A percentile compares a stretch with the other conserved stretches of the same genome.
phyloP scores from a whole-genome alignment of 2,113 vertebrate species.

The Syrrhaptes paradoxus region DNA sequence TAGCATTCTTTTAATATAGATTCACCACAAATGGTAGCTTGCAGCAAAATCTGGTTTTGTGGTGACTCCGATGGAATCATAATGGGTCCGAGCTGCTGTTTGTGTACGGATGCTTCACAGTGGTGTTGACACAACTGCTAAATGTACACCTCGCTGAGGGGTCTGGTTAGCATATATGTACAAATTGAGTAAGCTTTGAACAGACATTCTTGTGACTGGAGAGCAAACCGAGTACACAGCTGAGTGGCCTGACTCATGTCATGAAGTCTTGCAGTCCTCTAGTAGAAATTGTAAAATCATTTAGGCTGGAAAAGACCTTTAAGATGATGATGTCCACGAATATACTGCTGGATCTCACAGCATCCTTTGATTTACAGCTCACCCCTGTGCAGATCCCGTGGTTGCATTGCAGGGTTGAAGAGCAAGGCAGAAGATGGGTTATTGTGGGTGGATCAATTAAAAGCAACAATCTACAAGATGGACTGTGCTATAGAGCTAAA shows the following conservation, averaged over 20 bases:
- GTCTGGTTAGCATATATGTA: accelerated
- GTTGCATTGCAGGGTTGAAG: not conserved
- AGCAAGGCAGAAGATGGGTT: not conserved
- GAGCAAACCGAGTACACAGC: not conserved
- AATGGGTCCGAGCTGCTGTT: not conserved
- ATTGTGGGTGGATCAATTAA: not conserved
- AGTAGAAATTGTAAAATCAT: not conserved
- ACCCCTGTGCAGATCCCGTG: not conserved
- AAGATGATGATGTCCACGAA: too few relatives aligned
- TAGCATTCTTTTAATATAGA: not conserved
- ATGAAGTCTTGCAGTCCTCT: not conserved
- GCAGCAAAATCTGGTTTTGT: not conserved
- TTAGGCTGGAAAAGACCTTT: too few relatives aligned
- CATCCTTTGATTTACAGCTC: not conserved
- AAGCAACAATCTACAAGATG: not conserved
- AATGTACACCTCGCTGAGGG: not conserved
- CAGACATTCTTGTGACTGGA: not conserved
- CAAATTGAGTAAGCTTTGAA: not conserved
- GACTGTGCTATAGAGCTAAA: not conserved
- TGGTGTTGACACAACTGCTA: not conserved
- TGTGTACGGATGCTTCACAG: not conserved
- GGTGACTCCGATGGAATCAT: not conserved
- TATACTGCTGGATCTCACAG: not conserved
- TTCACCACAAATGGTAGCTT: not conserved
- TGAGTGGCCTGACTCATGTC: not conserved